Conservation (phyloP, 2,888 invertebrate species). For the Melanargia galathea region DNA sequence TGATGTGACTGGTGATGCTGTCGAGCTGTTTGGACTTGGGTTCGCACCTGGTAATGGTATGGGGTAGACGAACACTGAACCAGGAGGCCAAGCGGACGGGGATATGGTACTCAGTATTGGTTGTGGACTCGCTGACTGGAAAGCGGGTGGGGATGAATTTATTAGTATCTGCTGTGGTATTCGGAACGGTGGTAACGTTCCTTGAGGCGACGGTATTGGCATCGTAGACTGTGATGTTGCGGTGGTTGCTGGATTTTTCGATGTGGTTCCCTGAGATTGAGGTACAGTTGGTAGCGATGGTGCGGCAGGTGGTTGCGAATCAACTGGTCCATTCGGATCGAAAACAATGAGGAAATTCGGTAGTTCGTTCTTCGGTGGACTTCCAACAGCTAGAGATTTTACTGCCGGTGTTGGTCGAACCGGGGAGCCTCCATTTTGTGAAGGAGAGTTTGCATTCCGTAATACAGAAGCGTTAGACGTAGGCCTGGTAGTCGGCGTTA, state of each 20-base stretch:
- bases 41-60: conserved; percentile 25
- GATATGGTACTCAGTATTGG: not conserved
- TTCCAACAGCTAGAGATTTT: conserved; percentile 29
- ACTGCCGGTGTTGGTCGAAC: conserved; percentile 31
- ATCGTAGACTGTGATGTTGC: conserved; percentile 7
- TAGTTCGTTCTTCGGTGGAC: conserved; percentile 24
- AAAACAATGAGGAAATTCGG: conserved; percentile 30
- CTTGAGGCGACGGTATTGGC: conserved; percentile 15
- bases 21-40: conserved; percentile 5
- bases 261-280: not conserved
- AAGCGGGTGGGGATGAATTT: not conserved
- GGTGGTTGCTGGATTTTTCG: not conserved
- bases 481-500: conserved; percentile 22
- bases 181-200: conserved; percentile 13
- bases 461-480: not conserved
- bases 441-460: not conserved
- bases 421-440: conserved; percentile 34
- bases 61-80: conserved; percentile 25
- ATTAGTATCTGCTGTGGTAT: conserved; percentile 9
- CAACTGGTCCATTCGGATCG: conserved; percentile 30
- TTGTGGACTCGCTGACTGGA: conserved; percentile 12
- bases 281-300: conserved; percentile 22
- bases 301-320: conserved; percentile 21
- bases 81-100: conserved; percentile 4
- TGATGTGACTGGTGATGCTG: conserved; percentile 1